Evolutionary conservation across 2,797 vertebrate species (phyloP), one percentile per base, ranked within the genome.

Genomic region (Microtus obscurus): DNA sequence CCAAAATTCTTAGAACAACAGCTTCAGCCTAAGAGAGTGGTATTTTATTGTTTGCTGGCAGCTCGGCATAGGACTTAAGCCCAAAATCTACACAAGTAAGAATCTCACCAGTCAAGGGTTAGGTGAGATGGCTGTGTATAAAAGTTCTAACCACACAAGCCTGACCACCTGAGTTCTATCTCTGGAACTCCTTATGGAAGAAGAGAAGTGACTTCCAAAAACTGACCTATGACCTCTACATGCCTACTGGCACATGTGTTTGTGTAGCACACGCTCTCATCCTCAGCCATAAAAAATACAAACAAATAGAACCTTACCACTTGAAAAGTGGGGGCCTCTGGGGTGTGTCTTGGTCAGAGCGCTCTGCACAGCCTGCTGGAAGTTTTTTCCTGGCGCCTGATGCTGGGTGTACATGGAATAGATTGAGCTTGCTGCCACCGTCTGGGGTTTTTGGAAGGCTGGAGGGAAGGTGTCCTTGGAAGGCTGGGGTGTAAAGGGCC

Each of bases 401-500:
- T 99, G 97, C 95, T 99, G 99, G 0, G 99, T 99, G 95, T 99
- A 99, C 99, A 99, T 99, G 96, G 99, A 99, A 95, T 99, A 99
- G 97, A 99, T 99, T 51, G 99, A 99, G 98, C 99, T 99, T 80
- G 99, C 98, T 0, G 99, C 99, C 96, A 99, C 98, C 0, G 98
- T 99, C 96, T 99, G 99, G 21, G 99, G 99, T 95, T 99, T 99
- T 82, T 98, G 98, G 97, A 99, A 97, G 0, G 98, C 96, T 0
- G 98, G 98, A 0, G 98, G 98, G 0, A 97, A 98, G 51, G 98
- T 65, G 1, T 99, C 99, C 98, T 99, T 99, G 93, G 99, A 98
- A 0, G 99, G 99, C 96, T 99, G 99, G 0, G 99, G 99, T 2
- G 99, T 99, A 97, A 99, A 99, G 67, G 99, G 99, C 65, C 99